Base-by-base conservation (phyloP, 2,113 vertebrate genomes). In the Phrynosoma blainvillii region DNA sequence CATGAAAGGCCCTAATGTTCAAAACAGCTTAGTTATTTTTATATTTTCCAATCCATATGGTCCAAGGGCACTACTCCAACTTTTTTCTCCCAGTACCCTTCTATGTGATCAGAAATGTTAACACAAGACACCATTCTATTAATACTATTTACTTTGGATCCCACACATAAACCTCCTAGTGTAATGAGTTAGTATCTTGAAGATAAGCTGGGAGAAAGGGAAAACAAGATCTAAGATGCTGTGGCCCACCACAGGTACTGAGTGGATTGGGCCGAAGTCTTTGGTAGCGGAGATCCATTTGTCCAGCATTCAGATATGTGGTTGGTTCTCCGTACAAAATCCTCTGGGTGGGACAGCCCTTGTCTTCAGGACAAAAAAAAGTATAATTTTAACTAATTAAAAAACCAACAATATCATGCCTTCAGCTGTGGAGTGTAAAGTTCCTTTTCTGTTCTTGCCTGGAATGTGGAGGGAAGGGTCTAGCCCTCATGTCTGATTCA, bases 401-500 rank as follows among this genome's bases (percentile, higher is more conserved):
- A n/a, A 10, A 25, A 30, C 2, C 5, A 1, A 6, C 23, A 68
- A 25, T 18, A 42, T 30, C 2, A 89, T 90, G 85, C 86, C 89
- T 89, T 88, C 75, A 47, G 82, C 32, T 59, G 84, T 32, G 84
- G 83, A 77, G 91, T 84, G 52, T 23, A 54, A 79, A 94, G 87
- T 88, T 88, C 4, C 7, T 70, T 42, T n/a, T 14, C 77, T 85
- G 82, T 87, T 27, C 18, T 62, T 18, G 13, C 18, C 59, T 62
- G 18, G 59, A 62, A 14, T 16, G 59, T 4, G 13, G 59, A 62
- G 59, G 59, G 59, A 62, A 62, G 59, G 79, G 47, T 47, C 89
- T 27, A 32, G 82, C 84, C 32, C 88, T 32, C 8, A 4, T 62
- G 56, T 78, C 59, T 93, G 92, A 94, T 90, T 95, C 94, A 91